Conservation (phyloP, 2,113 vertebrate genomes). For the Pteruthius melanotis region DNA sequence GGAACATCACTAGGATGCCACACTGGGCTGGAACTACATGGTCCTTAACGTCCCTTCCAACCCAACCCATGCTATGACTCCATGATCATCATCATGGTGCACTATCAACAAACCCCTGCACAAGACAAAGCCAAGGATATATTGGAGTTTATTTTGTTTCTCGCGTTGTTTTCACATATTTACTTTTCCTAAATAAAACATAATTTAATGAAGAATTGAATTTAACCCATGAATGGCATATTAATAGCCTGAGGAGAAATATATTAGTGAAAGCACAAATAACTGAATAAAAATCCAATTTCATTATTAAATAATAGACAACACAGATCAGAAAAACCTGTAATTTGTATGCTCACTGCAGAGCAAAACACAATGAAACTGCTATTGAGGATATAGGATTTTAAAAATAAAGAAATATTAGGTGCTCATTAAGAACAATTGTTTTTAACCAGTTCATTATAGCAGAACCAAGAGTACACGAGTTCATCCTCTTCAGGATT, state of each 20-base stretch:
- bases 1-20: neutral
- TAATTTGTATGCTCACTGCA: neutral
- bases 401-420: neutral
- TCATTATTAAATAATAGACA: neutral
- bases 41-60: neutral
- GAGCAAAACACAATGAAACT: neutral
- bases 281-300: neutral
- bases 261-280: neutral
- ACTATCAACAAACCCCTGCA: neutral
- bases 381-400: neutral
- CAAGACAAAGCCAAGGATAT: neutral
- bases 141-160: neutral
- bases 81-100: neutral
- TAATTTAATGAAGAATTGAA: neutral
- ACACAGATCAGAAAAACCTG: neutral
- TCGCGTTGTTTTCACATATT: neutral
- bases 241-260: neutral
- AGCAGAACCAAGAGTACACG: neutral
- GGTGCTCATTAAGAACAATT: neutral
- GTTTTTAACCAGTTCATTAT: neutral
- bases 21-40: neutral
- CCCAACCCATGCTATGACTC: no score
- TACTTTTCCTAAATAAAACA: neutral
- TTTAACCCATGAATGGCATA: neutral
- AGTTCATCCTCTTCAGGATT: neutral